Base-by-base conservation (phyloP, 2,113 vertebrate species). In the Pholis gunnellus region DNA sequence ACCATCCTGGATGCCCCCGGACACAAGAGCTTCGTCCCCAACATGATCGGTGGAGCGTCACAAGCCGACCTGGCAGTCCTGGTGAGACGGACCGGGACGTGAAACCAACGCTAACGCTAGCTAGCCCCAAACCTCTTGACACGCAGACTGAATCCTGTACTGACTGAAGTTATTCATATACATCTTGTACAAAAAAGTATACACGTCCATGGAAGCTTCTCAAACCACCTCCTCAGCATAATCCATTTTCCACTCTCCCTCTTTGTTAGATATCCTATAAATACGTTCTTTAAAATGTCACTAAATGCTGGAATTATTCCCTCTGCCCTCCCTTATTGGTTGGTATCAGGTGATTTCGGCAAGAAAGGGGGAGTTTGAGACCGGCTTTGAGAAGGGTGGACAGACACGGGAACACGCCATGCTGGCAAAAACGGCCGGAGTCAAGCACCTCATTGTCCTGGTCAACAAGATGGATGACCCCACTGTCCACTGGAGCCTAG, bases 391-490 rank as follows among this genome's bases (percentile, higher is more conserved):
- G 92, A 99, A 99, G 90, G 98, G 98, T 1, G 98, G 98, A 78
- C 98, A 99, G 91, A 99, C 98, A 2, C 96, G 98, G 93, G 98
- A 99, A 84, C 98, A 99, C 52, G 97, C 98, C 50, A 99, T 99
- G 98, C 94, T 99, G 93, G 98, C 98, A 84, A 99, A 99, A 94
- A 99, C 98, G 2, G 98, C 98, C 6, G 98, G 98, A 82, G 98
- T 99, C 63, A 99, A 99, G 82, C 98, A 99, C 88, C 96, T 99
- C 93, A 99, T 99, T 89, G 97, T 99, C 87, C 97, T 99, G 81
- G 93, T 99, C 93, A 99, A 99, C 94, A 99, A 99, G 95, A 99
- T 99, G 98, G 98, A 99, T 48, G 98, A 99, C 85, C 98, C 98
- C 75, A 99, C 98, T 56, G 98, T 99, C 72, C 97, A 97, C 94